Conservation (phyloP, 2,888 invertebrate genomes). For the Nomada hirtipes region DNA sequence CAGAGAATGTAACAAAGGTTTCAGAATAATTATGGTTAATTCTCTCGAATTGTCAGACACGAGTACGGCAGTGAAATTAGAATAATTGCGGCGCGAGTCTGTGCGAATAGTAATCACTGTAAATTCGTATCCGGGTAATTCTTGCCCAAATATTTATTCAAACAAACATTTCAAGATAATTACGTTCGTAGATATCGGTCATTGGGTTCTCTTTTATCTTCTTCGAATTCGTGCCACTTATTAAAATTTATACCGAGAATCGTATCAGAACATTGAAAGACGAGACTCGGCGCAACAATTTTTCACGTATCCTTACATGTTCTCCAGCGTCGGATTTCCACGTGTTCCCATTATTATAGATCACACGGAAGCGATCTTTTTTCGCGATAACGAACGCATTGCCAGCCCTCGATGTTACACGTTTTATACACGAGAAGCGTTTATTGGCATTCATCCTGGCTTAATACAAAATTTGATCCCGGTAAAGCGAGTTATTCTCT, state of each 20-base stretch:
- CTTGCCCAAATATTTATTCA: not conserved
- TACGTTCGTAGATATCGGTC: not conserved
- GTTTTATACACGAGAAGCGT: not conserved
- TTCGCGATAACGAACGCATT: not conserved
- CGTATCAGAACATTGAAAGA: not conserved
- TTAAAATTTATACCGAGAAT: not conserved
- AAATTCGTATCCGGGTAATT: not conserved
- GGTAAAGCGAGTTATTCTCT: not conserved
- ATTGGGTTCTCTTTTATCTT: conserved; percentile 5
- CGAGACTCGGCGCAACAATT: not conserved
- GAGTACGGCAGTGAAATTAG: too few species aligned
- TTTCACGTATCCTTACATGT: not conserved
- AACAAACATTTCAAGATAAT: not conserved
- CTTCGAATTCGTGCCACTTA: not conserved
- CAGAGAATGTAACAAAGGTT: too few species aligned
- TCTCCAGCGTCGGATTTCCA: not conserved
- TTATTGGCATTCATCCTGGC: not conserved
- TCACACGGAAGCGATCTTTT: conserved; percentile 1
- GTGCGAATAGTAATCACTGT: not conserved
- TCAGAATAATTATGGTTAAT: too few species aligned
- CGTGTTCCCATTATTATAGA: not conserved
- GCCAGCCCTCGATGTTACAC: not conserved
- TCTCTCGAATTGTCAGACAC: too few species aligned
- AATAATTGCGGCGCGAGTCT: too few species aligned
- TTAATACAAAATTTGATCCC: not conserved